These are phyloP conservation scores for Sarotherodon lohbergeri DNA, from an alignment of 2,113 vertebrate genomes.

Conservation along the genomic window DNA sequence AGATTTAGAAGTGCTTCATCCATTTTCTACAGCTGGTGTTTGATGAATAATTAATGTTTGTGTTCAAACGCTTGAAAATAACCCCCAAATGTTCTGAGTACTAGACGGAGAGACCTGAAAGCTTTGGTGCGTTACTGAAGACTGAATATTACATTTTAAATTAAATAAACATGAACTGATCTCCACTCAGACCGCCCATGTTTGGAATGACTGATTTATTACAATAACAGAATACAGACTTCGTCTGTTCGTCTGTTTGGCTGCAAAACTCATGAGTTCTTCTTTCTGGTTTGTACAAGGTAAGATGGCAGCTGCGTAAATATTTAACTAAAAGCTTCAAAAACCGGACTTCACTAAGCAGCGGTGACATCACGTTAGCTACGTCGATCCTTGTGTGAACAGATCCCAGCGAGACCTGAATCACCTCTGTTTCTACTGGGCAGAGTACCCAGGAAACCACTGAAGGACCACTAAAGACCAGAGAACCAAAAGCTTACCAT, in stretches of 20 bases:
- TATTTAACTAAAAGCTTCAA: not conserved
- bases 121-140: not conserved
- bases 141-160: rapidly evolving
- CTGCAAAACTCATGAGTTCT: not conserved
- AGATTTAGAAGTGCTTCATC: not conserved
- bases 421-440: not conserved
- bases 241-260: not conserved
- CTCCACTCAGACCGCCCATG: not conserved
- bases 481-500: not conserved
- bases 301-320: not conserved
- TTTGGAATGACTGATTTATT: too few species aligned
- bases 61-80: not conserved
- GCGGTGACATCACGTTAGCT: not conserved
- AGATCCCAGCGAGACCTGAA: not conserved
- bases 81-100: not conserved
- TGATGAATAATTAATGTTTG: not conserved
- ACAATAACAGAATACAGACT: not conserved
- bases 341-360: not conserved
- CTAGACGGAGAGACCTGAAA: not conserved
- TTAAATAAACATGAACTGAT: not conserved
- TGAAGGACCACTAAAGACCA: not conserved
- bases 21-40: not conserved
- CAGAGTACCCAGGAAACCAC: not conserved
- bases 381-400: too few species aligned
- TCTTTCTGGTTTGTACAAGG: not conserved